Conservation (phyloP, 2,113 vertebrate genomes). For the Micronisus gabar region DNA sequence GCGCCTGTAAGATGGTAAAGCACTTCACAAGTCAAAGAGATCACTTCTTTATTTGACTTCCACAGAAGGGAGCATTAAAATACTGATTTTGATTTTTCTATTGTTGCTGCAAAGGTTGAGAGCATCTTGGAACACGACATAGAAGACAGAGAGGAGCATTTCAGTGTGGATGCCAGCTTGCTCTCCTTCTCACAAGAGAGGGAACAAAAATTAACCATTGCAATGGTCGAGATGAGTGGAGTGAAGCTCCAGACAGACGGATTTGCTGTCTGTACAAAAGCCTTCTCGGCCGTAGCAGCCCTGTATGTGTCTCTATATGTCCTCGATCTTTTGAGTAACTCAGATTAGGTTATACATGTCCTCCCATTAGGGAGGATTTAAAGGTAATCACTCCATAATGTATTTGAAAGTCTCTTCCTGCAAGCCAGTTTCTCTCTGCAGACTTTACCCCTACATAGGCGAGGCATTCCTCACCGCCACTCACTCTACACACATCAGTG, state of each 20-base stretch:
- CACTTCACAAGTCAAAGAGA: not conserved
- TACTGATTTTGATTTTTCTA: not conserved
- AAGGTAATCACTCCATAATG: not conserved
- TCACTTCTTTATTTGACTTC: not conserved
- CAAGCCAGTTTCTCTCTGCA: not conserved
- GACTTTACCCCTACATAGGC: not conserved
- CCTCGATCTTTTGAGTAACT: constrained; percentile 26
- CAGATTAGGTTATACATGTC: fast-evolving
- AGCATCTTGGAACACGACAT: constrained; percentile 16
- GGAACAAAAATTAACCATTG: constrained; percentile 33
- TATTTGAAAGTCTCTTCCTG: not conserved
- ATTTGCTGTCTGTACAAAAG: not conserved
- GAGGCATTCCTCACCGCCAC: not conserved
- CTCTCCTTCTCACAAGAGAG: constrained; percentile 1
- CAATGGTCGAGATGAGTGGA: constrained; percentile 52
- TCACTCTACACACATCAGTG: not conserved
- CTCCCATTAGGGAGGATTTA: fast-evolving
- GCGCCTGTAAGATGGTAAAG: not conserved
- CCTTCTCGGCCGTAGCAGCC: not conserved
- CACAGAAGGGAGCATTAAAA: not conserved
- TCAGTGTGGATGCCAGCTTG: not conserved
- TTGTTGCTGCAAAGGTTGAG: constrained; percentile 24
- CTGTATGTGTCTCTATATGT: constrained; percentile 28
- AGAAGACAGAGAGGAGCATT: not conserved
- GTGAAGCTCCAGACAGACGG: constrained; percentile 19